Percentiles rank a stretch among this genome's conserved stretches.
phyloP scores from a whole-genome alignment of 2,888 invertebrate genomes.

The Drosophila histrio region DNA sequence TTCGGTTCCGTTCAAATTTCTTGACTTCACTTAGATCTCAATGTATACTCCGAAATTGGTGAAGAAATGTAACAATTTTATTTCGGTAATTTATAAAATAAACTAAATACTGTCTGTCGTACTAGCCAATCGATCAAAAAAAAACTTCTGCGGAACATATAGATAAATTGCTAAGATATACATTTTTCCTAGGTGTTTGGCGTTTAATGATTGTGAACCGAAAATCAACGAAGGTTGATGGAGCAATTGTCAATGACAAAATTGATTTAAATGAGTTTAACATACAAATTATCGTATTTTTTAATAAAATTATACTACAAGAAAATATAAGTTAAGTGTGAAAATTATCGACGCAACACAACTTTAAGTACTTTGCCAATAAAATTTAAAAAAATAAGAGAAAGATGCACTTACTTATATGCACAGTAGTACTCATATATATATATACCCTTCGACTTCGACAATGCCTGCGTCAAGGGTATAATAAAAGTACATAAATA shows the following conservation, averaged over 20 bases:
- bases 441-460: background rate
- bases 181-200: no score
- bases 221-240: background rate
- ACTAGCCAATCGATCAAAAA: background rate
- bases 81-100: no score
- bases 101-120: background rate
- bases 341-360: background rate
- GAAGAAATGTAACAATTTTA: background rate
- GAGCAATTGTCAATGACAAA: background rate
- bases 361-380: background rate
- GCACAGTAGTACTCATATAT: background rate
- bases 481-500: conserved; percentile 4
- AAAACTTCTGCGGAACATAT: no score
- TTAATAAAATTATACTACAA: background rate
- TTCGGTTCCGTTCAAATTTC: background rate
- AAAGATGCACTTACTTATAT: background rate
- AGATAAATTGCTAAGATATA: no score
- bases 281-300: background rate
- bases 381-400: background rate
- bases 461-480: background rate
- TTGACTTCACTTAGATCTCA: background rate
- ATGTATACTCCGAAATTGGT: background rate
- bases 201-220: no score
- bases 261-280: background rate
- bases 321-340: background rate